Percentiles rank a stretch among this genome's conserved stretches.
phyloP scores from a whole-genome alignment of 2,113 vertebrate species.

The Vicugna pacos region DNA sequence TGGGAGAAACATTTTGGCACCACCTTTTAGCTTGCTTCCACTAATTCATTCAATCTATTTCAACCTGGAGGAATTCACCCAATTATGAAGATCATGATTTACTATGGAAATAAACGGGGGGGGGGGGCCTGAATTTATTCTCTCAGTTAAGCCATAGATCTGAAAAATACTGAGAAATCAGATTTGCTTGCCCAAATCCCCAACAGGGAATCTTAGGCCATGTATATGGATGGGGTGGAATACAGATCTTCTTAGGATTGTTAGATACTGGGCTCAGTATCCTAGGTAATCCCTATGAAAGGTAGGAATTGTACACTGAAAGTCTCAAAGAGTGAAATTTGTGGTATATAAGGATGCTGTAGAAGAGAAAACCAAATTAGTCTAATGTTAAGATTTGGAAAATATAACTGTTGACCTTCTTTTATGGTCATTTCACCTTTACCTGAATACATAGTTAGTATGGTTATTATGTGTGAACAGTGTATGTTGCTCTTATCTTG shows the following conservation, averaged over 20 bases:
- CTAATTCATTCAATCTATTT: background rate
- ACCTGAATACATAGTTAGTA: background rate
- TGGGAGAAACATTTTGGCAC: background rate
- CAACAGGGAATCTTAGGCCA: background rate
- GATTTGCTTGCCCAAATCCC: background rate
- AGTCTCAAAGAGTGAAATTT: background rate
- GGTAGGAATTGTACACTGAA: background rate
- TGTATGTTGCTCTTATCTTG: background rate
- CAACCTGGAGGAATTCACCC: background rate
- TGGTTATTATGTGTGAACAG: background rate
- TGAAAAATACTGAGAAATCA: background rate
- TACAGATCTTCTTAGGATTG: background rate
- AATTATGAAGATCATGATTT: background rate
- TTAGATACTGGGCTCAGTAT: background rate
- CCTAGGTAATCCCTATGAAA: background rate
- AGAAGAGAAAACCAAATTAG: background rate
- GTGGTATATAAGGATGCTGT: background rate
- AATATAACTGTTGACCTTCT: background rate
- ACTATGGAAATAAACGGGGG: background rate
- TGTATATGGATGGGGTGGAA: background rate
- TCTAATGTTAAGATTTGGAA: background rate
- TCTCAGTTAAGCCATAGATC: background rate
- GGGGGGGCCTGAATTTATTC: background rate
- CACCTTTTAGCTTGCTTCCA: background rate
- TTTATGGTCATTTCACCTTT: background rate